A percentile compares a stretch with the other conserved stretches of the same genome.
These are phyloP conservation scores for Clistopyga incitator DNA, from an alignment of 2,888 invertebrate species.

Conservation along the genomic window DNA sequence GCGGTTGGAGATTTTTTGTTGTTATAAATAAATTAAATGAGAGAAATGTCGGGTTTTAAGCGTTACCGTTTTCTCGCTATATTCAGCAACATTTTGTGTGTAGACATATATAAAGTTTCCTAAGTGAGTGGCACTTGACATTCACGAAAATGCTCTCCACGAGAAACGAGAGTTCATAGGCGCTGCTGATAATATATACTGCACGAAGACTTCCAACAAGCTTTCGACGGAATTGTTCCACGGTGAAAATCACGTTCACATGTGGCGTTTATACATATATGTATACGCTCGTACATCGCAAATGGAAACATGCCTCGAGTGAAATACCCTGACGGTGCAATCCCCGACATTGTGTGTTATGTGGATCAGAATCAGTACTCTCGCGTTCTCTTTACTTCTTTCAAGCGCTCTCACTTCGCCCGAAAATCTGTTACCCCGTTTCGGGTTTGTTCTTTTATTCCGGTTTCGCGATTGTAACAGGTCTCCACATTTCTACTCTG, in stretches of 20 bases:
- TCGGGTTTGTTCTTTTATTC: neutral
- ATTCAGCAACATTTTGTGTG: neutral
- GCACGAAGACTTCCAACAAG: conserved; percentile 9
- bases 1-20: neutral
- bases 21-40: neutral
- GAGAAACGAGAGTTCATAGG: neutral
- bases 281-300: neutral
- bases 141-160: neutral
- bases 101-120: neutral
- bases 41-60: neutral
- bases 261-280: neutral
- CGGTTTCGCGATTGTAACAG: neutral
- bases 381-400: neutral
- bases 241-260: conserved; percentile 22
- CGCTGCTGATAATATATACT: conserved; percentile 5
- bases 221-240: conserved; percentile 25
- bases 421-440: neutral
- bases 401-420: neutral
- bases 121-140: neutral
- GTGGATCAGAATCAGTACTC: neutral
- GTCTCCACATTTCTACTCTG: too few relatives aligned
- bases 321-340: conserved; percentile 19
- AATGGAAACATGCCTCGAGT: conserved; percentile 5
- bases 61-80: neutral
- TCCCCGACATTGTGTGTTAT: neutral